Percentiles rank a stretch among this genome's conserved stretches.
Evolutionary conservation across 2,888 invertebrate species (phyloP).

Genomic region (Caradrina clavipalpis): DNA sequence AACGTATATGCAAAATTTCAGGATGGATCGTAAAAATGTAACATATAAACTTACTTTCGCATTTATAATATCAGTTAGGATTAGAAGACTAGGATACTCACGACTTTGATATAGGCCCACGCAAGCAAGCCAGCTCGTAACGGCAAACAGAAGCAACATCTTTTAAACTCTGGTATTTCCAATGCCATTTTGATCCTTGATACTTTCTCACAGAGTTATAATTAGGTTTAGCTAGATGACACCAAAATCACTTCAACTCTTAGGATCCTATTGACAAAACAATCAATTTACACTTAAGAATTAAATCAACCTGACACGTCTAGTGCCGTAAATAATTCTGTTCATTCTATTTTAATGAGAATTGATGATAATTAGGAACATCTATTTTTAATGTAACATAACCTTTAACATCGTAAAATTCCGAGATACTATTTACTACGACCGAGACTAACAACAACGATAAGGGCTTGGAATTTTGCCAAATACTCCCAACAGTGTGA

Average conservation of each 20-base stretch:
- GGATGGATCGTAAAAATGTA: too few species aligned
- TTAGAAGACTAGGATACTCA: slow-evolving; percentile 67
- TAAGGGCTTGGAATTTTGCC: not conserved
- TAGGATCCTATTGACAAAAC: not conserved
- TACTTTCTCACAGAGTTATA: not conserved
- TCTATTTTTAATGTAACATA: not conserved
- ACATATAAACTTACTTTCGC: too few species aligned
- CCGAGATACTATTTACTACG: not conserved
- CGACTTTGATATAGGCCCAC: slow-evolving; percentile 57
- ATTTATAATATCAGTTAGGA: too few species aligned
- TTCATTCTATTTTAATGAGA: not conserved
- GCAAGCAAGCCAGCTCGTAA: slow-evolving; percentile 51
- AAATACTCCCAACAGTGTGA: not conserved
- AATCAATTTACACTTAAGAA: not conserved
- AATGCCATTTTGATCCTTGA: slow-evolving; percentile 33
- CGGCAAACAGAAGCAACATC: slow-evolving; percentile 59
- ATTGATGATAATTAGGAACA: not conserved
- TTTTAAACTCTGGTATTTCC: slow-evolving; percentile 38
- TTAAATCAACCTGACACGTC: not conserved
- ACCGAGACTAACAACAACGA: not conserved
- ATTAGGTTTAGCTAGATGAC: not conserved
- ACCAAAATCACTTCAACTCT: not conserved
- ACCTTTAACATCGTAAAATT: not conserved
- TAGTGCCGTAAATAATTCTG: not conserved
- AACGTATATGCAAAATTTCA: too few species aligned